These are phyloP conservation scores for Clarias gariepinus DNA, from an alignment of 2,113 vertebrate species.

Conservation along the genomic window DNA sequence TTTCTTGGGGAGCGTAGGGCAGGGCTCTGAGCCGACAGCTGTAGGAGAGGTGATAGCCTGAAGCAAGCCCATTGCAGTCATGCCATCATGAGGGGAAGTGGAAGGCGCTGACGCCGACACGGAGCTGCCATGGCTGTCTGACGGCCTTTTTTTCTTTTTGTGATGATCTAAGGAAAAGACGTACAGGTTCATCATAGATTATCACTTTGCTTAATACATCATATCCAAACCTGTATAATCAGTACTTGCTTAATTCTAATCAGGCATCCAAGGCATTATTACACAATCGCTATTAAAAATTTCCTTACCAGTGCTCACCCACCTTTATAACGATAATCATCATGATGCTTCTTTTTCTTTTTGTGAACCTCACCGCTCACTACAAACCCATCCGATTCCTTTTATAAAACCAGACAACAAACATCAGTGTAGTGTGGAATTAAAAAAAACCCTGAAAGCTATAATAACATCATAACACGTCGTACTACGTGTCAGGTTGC, in stretches of 20 bases:
- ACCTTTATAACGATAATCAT: slow-evolving; percentile 83
- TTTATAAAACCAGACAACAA: neutral
- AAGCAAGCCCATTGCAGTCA: slow-evolving; percentile 91
- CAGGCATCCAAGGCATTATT: neutral
- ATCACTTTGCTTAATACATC: neutral
- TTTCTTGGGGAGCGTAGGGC: slow-evolving; percentile 81
- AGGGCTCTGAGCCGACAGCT: slow-evolving; percentile 80
- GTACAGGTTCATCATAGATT: neutral
- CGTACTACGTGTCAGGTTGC: neutral
- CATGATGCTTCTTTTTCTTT: slow-evolving; percentile 91
- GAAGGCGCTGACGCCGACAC: slow-evolving; percentile 15
- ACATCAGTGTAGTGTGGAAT: neutral
- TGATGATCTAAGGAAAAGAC: slow-evolving; percentile 2
- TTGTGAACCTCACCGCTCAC: slow-evolving; percentile 83
- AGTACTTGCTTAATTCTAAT: neutral
- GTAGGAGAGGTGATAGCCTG: slow-evolving; percentile 89
- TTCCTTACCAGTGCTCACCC: neutral
- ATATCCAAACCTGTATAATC: neutral
- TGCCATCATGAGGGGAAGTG: slow-evolving; percentile 73
- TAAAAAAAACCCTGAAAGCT: neutral
- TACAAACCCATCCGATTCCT: slow-evolving; percentile 85
- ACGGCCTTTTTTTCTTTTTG: slow-evolving; percentile 46
- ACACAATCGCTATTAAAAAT: neutral
- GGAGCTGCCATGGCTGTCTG: slow-evolving; percentile 38
- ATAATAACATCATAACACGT: neutral